Evolutionary conservation across 2,888 invertebrate species (phyloP).

Genomic region (Synanthedon myopaeformis): DNA sequence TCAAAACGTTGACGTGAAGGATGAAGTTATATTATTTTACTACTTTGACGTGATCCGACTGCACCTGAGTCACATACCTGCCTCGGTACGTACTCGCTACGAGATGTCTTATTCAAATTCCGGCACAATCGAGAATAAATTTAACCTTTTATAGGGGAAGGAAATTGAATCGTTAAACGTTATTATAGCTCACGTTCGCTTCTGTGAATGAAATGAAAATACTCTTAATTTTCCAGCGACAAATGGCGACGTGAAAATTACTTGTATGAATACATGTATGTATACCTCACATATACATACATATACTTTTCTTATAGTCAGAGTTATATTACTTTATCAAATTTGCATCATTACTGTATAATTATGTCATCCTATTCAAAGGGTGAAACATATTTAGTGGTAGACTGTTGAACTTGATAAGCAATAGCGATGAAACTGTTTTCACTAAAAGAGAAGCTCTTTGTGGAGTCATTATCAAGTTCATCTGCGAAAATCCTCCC

Average conservation of each 20-base stretch:
- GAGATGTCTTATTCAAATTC: conserved; percentile 8
- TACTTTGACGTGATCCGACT: conserved; percentile 61
- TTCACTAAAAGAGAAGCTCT: no score
- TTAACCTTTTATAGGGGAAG: conserved; percentile 12
- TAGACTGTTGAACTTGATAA: no score
- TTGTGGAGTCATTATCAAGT: no score
- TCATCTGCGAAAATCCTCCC: no score
- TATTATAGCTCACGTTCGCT: conserved; percentile 11
- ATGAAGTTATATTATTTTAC: conserved; percentile 69
- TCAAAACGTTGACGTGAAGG: conserved; percentile 66
- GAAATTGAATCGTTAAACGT: conserved; percentile 18
- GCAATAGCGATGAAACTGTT: no score
- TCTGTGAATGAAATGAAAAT: conserved; percentile 9
- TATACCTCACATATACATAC: no score
- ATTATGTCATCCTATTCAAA: no score
- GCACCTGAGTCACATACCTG: conserved; percentile 25
- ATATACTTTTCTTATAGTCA: no score
- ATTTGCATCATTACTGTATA: no score
- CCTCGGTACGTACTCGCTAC: not conserved
- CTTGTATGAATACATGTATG: conserved; percentile 13
- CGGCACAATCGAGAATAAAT: conserved; percentile 10
- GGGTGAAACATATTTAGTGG: no score
- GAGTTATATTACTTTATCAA: no score
- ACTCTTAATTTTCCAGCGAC: conserved; percentile 12
- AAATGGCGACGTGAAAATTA: conserved; percentile 14